Conservation (phyloP, 37 sponge, comb jelly and placozoan genomes). For the Halichondria panicea region DNA sequence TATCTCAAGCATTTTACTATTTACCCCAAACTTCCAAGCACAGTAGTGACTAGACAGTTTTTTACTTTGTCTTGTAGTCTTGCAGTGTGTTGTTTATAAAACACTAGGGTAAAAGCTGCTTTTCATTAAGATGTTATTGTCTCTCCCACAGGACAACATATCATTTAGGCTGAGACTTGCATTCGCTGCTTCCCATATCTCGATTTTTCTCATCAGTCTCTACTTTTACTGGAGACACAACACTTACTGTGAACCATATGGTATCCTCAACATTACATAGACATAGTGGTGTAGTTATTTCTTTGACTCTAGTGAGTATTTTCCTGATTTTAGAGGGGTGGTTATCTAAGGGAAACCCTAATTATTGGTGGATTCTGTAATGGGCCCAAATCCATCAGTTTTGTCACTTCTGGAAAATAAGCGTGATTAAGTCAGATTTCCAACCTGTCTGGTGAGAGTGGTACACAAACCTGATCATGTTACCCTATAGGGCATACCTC, state of each 20-base stretch:
- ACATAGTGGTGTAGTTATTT: no score
- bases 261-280: constrained; percentile 41
- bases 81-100: neutral
- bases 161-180: constrained; percentile 37
- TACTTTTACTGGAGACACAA: constrained; percentile 73
- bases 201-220: constrained; percentile 17
- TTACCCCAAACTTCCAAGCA: neutral
- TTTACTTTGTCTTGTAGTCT: no score
- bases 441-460: no score
- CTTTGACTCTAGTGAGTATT: no score
- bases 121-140: neutral
- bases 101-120: neutral
- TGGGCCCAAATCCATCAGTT: no score
- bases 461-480: no score
- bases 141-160: constrained; percentile 32
- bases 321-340: no score
- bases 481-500: no score
- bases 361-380: no score
- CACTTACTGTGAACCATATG: constrained; percentile 68
- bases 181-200: constrained; percentile 21
- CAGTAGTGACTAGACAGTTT: neutral
- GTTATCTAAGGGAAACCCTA: no score
- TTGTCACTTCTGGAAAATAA: no score
- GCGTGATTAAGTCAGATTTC: no score
- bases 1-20: neutral